Evolutionary conservation across 2,797 vertebrate genomes (phyloP), one percentile per base, ranked within the genome.

Genomic region (Thaleichthys pacificus): DNA sequence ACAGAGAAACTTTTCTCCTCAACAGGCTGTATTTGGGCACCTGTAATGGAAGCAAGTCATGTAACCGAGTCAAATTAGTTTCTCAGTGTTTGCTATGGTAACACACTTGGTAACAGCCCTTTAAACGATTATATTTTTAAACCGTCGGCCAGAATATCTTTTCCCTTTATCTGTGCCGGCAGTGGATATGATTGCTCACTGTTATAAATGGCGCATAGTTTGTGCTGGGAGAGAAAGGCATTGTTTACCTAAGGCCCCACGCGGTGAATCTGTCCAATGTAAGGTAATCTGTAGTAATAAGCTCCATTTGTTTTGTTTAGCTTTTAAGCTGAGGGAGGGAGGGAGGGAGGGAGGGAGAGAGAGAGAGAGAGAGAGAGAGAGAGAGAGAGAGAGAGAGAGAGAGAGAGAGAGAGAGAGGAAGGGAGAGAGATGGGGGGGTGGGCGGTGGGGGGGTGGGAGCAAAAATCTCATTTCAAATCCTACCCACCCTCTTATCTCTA

Each of bases 401-500:
- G 71, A 73, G 76, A 77, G 75, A 75, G 88, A 87, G 89, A 35
- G 32, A 35, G 87, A 30, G 63, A 42, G 51, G 67, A n/a, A 64
- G 70, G 61, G 72, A 65, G 65, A 83, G 85, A 77, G 83, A 89
- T 89, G 87, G 85, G 90, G 83, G 70, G 80, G 82, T 84, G 73
- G 76, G 76, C 80, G 72, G 84, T 73, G 66, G 87, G 86, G 86
- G 71, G 69, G 76, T 71, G 75, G 75, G 88, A 87, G 89, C 90
- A 90, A 87, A 96, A 97, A 93, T 95, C 93, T 95, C 93, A 95
- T 95, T 96, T 97, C 93, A 96, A 97, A 97, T 96, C 95, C 95
- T 96, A 95, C 95, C 95, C 95, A 94, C 94, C 94, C 90, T 93
- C 97, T 99, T 98, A 99, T 99, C 97, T 98, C 94, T 98, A 95